Evolutionary conservation across 1,140 invertebrate genomes (phyloP), one percentile per base, ranked within the genome.

Genomic region (Grapholita molesta): DNA sequence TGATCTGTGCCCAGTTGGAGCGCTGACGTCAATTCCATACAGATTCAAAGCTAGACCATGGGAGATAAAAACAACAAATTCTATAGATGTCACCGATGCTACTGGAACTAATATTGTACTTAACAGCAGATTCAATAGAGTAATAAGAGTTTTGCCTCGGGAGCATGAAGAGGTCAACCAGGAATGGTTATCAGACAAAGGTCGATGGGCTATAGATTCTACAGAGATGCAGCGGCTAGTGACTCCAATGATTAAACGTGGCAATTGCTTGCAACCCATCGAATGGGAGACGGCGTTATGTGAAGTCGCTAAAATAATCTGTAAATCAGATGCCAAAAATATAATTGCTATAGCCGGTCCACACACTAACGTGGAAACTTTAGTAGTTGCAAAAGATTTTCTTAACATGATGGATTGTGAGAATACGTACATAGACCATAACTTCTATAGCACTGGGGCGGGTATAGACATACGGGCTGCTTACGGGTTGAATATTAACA

Each of bases 1-100:
- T 78, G 99, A 99, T 93, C 93, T 99, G 57, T 99, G 99, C 89
- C 99, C 99, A 35, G 99, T 99, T 23, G 99, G 99, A 68, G 99
- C 99, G 9, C 91, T 99, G 7, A 99, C 99, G 11, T 97, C 97
- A 68, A 99, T 99, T 89, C 99, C 99, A 0, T 99, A 99, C 83
- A 96, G 97, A 82, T 96, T 97, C 86, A 94, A 92, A 74, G 93
- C 94, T n/a, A 85, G 94, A 64, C 94, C 94, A 0, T 95, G 94
- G 94, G 94, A 95, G 84, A 84, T 94, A 1, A 84, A 93, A 64
- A 94, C 93, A 85, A 94, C 94, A 6, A 95, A 96, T 82, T 93
- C 92, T 32, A 93, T 97, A 70, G 96, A 97, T 88, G 95, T 96
- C 1, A 93, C 96, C 78, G 96, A 97, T 89, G 96, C 95, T 38